A percentile compares a stretch with the other conserved stretches of the same genome.
Conservation (phyloP, 1,140 invertebrate species). For the Protaetia brevitarsis region DNA sequence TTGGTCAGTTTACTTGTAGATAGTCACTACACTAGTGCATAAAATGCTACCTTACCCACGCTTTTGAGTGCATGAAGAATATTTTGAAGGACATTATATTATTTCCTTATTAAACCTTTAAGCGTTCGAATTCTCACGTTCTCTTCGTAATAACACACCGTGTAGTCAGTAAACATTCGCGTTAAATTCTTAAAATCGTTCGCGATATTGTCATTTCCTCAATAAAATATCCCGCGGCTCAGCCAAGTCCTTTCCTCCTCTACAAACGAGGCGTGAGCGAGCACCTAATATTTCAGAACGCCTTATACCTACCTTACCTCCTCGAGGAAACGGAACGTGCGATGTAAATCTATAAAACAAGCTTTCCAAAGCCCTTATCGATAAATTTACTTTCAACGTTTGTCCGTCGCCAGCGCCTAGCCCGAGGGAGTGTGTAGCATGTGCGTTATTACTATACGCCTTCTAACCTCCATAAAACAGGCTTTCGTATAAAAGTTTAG, state of each 20-base stretch:
- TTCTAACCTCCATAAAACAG: slow-evolving; percentile 27
- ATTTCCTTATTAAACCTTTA: too few relatives aligned
- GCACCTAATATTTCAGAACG: slow-evolving; percentile 11
- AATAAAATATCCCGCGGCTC: neutral
- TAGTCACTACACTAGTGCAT: too few relatives aligned
- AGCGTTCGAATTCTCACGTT: too few relatives aligned
- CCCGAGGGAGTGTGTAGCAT: too few relatives aligned
- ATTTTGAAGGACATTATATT: too few relatives aligned
- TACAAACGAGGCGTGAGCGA: too few relatives aligned
- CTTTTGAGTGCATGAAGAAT: too few relatives aligned
- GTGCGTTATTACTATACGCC: slow-evolving; percentile 11
- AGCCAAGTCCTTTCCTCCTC: too few relatives aligned
- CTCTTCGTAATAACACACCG: too few relatives aligned
- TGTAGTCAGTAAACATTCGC: neutral
- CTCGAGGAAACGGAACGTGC: too few relatives aligned
- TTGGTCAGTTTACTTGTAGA: too few relatives aligned
- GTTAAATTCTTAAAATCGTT: neutral
- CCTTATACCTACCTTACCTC: slow-evolving; percentile 6
- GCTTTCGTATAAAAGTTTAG: slow-evolving; percentile 30
- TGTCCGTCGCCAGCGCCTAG: slow-evolving; percentile 1
- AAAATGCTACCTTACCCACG: too few relatives aligned
- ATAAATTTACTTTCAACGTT: slow-evolving; percentile 21
- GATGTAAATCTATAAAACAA: slow-evolving; percentile 19
- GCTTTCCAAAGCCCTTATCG: slow-evolving; percentile 12
- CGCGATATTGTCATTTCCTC: neutral